Base-by-base conservation (phyloP, 2,113 vertebrate species). In the Jaculus jaculus region DNA sequence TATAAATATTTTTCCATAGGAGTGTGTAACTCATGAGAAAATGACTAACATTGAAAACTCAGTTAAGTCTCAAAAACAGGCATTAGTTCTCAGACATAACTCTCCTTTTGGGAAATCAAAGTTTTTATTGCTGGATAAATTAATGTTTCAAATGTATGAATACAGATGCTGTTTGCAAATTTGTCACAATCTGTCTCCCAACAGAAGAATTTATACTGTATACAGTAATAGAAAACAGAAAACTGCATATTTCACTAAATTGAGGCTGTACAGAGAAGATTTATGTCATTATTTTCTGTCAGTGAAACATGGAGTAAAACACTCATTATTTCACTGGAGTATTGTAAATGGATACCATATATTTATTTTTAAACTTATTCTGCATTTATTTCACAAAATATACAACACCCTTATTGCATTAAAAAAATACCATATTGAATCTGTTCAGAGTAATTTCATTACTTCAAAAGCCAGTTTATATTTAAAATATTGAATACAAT, bases 21-120 rank as follows among this genome's bases (percentile, higher is more conserved):
- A 98, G 93, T 88, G 96, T 92, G 97, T 98, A 98, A 98, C 97
- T 98, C 98, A 98, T 93, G 92, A 97, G 95, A 97, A 98, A 98
- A 97, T 98, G 92, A 98, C 97, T 98, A 98, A 98, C 68, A 26
- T 58, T 97, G 97, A 98, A 98, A 98, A 98, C 93, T 97, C 97
- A 97, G 98, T 98, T 98, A 98, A 98, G 95, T 96, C 96, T 97
- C 97, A 97, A 97, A 98, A 98, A 95, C 7, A 98, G 68, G 92
- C 97, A 98, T 98, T 98, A 97, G 97, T 98, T 98, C 93, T 97
- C 95, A 98, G 97, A 93, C 96, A 96, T 97, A 94, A 91, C 94
- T 97, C 95, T 98, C 97, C 98, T 98, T 98, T 98, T 97, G 98
- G 98, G 98, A 98, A 98, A 98, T 98, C 98, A 98, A 97, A 98